Evolutionary conservation across 2,888 invertebrate genomes (phyloP), one percentile per base, ranked within the genome.

Genomic region (Chymomyza fuscimana): DNA sequence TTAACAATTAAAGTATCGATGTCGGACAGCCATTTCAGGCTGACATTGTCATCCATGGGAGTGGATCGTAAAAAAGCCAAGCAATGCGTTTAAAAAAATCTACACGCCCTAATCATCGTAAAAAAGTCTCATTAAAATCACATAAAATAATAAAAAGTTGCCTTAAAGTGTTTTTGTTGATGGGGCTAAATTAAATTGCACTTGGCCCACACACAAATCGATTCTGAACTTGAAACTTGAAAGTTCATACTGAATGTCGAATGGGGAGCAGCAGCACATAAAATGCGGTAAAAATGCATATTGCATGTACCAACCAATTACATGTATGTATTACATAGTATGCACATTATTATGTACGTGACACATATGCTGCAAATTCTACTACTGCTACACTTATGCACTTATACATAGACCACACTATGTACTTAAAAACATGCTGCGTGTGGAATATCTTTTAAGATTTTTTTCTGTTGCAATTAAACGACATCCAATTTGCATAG

Each of bases 401-500:
- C 32, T 32, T 32, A 3, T 25, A 25, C 25, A 25, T 25, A 25
- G 25, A 25, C 25, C 25, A 36, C 36, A 9, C 6, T 36, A 36
- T 36, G 6, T 36, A 36, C 36, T 36, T 36, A 5, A 36, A 46
- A 46, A 46, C 12, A 12, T 46, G 40, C 12, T 46, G 40, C 40
- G 40, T 46, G 40, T 46, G 40, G 40, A 46, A 12, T 46, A 46
- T 46, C 40, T 46, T 46, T 46, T 46, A 46, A 12, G 40, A 46
- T 46, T 46, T 46, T 32, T 32, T 46, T 46, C 40, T 12, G 12
- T 52, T 61, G 70, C 72, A 78, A 83, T 83, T 78, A 77, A 85
- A 82, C 85, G 80, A 63, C 65, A 65, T 62, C 77, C 16, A 70
- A 83, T 86, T 83, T 85, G 79, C 82, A 86, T 86, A 86, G 76